Conservation (phyloP, 2,888 invertebrate genomes). For the Dastarcus helophoroides region DNA sequence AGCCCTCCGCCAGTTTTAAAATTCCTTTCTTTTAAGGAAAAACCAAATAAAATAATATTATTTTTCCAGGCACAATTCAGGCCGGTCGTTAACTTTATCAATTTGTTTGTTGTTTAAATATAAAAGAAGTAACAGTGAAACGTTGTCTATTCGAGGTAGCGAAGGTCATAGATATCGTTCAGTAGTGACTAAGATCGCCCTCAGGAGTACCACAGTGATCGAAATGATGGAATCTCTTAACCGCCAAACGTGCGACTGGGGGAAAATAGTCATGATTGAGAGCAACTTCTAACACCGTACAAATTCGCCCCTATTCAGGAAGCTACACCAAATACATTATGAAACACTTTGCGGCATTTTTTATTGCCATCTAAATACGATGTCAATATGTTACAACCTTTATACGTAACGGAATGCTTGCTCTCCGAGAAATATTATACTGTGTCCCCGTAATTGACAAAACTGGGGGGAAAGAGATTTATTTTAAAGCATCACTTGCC, state of each 20-base stretch:
- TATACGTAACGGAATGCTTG: slow-evolving; percentile 15
- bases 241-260: slow-evolving; percentile 38
- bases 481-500: too few species aligned
- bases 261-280: slow-evolving; percentile 41
- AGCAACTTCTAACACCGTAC: slow-evolving; percentile 20
- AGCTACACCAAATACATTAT: slow-evolving; percentile 31
- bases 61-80: too few species aligned
- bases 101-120: too few species aligned
- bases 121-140: too few species aligned
- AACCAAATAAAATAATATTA: too few species aligned
- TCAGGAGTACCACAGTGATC: slow-evolving; percentile 39
- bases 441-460: slow-evolving; percentile 12
- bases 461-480: slow-evolving; percentile 11
- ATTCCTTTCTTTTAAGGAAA: too few species aligned
- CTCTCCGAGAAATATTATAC: slow-evolving; percentile 11
- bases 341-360: slow-evolving; percentile 38
- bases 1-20: too few species aligned
- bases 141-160: slow-evolving; percentile 30
- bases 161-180: slow-evolving; percentile 33
- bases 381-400: slow-evolving; percentile 34
- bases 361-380: slow-evolving; percentile 39
- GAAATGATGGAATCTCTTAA: slow-evolving; percentile 42
- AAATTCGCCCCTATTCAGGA: slow-evolving; percentile 16
- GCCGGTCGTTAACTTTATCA: too few species aligned
- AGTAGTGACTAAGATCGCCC: slow-evolving; percentile 36